Evolutionary conservation across 2,113 vertebrate species (phyloP).

Genomic region (Shinisaurus crocodilurus): DNA sequence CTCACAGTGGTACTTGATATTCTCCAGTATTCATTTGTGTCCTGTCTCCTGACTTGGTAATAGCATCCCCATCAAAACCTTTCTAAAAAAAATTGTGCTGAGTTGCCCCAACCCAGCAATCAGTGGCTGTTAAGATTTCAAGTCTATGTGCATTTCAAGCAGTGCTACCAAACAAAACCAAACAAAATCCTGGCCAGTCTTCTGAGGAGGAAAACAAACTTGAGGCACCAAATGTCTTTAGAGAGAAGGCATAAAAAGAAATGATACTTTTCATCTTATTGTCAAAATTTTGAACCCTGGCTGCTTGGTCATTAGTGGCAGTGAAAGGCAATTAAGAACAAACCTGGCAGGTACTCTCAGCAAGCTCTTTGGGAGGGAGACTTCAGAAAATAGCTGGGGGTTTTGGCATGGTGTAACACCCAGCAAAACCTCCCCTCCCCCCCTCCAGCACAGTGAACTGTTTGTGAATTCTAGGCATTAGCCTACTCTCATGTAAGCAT

Average conservation of each 20-base stretch:
- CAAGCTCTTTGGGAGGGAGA: neutral
- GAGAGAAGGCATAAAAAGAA: neutral
- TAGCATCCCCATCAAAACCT: neutral
- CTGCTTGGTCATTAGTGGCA: neutral
- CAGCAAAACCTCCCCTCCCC: too few relatives aligned
- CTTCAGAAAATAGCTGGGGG: neutral
- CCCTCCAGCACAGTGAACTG: neutral
- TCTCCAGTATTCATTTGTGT: neutral
- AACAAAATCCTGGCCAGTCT: neutral
- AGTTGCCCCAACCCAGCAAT: neutral
- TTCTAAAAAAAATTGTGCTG: neutral
- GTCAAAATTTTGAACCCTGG: neutral
- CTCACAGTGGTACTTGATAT: neutral
- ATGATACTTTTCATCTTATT: neutral
- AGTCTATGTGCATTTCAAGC: neutral
- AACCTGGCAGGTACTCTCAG: neutral
- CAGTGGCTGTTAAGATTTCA: neutral
- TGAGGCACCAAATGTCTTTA: neutral
- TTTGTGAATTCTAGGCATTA: slow-evolving; percentile 36
- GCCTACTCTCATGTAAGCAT: slow-evolving; percentile 45
- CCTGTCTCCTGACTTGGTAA: neutral
- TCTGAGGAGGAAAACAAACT: neutral
- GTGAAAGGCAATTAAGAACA: neutral
- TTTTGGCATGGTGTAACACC: neutral
- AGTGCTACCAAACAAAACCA: neutral